Conservation (phyloP, 2,113 vertebrate species). For the Cathartes aura region DNA sequence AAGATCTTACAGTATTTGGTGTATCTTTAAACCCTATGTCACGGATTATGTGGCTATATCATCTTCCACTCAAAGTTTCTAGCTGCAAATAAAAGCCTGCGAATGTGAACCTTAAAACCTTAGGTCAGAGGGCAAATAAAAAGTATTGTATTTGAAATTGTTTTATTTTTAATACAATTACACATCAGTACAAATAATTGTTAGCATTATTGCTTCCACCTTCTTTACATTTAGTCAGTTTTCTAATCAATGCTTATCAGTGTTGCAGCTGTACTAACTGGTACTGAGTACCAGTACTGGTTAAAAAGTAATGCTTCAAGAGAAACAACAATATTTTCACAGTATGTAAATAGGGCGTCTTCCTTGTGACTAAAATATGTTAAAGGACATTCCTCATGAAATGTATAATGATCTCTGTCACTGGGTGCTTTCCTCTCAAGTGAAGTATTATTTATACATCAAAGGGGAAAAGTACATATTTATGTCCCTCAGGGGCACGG, state of each 20-base stretch:
- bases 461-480: not conserved
- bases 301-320: not conserved
- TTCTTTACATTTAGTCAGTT: not conserved
- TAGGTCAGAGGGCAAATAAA: not conserved
- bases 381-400: not conserved
- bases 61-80: not conserved
- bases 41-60: not conserved
- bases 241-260: not conserved
- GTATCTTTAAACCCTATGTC: not conserved
- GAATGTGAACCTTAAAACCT: not conserved
- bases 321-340: not conserved
- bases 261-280: not conserved
- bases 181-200: not conserved
- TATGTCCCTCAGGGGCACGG: not conserved
- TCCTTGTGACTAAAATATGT: not conserved
- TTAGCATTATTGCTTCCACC: not conserved
- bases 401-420: not conserved
- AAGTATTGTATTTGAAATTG: not conserved
- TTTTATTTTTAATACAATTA: not conserved
- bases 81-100: not conserved
- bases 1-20: not conserved
- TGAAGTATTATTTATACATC: conserved; percentile 26
- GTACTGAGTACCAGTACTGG: not conserved
- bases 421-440: not conserved
- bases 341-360: not conserved